Conservation (phyloP, 2,888 invertebrate species). For the Malacosoma neustria region DNA sequence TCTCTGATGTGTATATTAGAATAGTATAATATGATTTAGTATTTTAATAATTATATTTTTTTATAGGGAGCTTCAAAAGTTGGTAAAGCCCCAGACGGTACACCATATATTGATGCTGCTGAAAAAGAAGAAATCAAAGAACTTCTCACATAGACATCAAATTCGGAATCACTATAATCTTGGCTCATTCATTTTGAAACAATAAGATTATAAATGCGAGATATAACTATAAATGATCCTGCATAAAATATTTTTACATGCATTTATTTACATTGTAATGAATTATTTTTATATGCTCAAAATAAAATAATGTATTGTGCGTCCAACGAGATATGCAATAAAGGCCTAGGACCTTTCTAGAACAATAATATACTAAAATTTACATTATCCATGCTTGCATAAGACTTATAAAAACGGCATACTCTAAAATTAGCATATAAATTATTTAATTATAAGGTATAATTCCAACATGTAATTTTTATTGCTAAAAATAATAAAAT, state of each 20-base stretch:
- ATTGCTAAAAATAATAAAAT: constrained; percentile 54
- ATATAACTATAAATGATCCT: constrained; percentile 38
- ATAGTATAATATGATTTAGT: too few relatives aligned
- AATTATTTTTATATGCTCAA: constrained; percentile 69
- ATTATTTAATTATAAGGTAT: constrained; percentile 59
- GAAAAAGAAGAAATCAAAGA: constrained; percentile 94
- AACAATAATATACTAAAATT: constrained; percentile 14
- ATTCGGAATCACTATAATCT: constrained; percentile 15
- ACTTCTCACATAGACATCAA: constrained; percentile 64
- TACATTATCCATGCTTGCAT: constrained; percentile 21
- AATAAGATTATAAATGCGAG: constrained; percentile 40
- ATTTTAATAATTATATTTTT: constrained; percentile 6
- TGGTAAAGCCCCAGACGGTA: constrained; percentile 91
- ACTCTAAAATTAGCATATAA: constrained; percentile 55
- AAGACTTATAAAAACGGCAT: constrained; percentile 44
- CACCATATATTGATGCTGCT: constrained; percentile 89
- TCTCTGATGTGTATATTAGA: too few relatives aligned
- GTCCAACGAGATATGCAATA: constrained; percentile 43
- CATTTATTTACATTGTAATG: constrained; percentile 66
- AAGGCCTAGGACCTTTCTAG: constrained; percentile 28
- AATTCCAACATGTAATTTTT: constrained; percentile 56
- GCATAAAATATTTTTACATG: constrained; percentile 63
- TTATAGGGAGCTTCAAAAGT: constrained; percentile 86
- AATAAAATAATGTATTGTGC: constrained; percentile 49
- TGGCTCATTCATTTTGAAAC: constrained; percentile 42